Conservation (phyloP, 2,797 vertebrate genomes). For the Paguma larvata region DNA sequence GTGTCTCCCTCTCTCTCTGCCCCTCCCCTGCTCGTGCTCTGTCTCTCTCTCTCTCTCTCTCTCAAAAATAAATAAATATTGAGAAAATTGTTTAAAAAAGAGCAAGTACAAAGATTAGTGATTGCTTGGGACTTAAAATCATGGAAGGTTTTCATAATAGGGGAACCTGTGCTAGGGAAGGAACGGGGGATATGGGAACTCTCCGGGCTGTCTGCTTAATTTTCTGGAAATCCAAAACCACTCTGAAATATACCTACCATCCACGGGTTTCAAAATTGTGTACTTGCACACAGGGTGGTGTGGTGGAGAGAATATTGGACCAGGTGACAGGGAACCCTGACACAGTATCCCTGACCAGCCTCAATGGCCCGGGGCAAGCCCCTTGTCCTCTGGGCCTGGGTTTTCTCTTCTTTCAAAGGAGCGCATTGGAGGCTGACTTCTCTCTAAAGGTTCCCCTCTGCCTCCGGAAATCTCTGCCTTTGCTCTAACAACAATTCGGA, state of each 20-base stretch:
- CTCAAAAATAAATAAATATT: no score
- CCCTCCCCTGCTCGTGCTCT: no score
- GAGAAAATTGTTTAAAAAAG: no score
- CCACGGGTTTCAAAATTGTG: background rate
- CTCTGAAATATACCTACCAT: background rate
- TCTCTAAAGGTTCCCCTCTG: background rate
- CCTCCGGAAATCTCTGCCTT: background rate
- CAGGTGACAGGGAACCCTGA: background rate
- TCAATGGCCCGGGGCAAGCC: background rate
- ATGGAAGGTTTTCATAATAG: background rate
- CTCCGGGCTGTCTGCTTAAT: background rate
- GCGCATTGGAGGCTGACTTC: background rate
- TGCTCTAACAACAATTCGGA: background rate
- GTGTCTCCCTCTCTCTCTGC: no score
- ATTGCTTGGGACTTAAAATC: background rate
- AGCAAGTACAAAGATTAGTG: background rate
- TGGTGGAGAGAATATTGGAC: background rate
- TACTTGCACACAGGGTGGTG: background rate
- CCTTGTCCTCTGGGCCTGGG: background rate
- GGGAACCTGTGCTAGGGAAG: background rate
- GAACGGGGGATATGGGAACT: background rate
- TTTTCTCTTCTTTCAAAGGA: background rate
- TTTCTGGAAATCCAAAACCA: background rate
- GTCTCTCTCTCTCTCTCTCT: no score
- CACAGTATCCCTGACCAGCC: background rate